A percentile compares a stretch with the other conserved stretches of the same genome.
phyloP scores from a whole-genome alignment of 2,888 invertebrate genomes.

The Exephanes ischioxanthus region DNA sequence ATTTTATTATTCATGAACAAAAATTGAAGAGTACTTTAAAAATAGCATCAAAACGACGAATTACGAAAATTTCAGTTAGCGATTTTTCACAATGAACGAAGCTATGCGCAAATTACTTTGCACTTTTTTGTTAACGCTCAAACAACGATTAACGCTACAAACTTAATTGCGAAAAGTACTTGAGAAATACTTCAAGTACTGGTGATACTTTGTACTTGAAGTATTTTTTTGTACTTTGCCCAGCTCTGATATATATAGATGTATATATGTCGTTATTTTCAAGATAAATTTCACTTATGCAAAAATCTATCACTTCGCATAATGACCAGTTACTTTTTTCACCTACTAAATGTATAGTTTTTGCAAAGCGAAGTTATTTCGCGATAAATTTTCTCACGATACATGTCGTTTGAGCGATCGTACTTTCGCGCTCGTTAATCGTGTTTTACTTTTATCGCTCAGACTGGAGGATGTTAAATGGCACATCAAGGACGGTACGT shows the following conservation, averaged over 20 bases:
- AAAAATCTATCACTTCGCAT: background rate
- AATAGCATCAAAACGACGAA: too few species aligned
- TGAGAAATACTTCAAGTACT: too few species aligned
- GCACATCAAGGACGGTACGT: slow-evolving; percentile 82
- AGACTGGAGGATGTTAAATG: slow-evolving; percentile 83
- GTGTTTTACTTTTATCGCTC: slow-evolving; percentile 9
- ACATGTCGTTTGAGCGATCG: background rate
- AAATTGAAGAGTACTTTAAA: too few species aligned
- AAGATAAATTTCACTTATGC: slow-evolving; percentile 10
- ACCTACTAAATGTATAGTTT: background rate
- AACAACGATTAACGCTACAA: too few species aligned
- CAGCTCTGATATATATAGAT: slow-evolving; percentile 10
- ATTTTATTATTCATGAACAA: too few species aligned
- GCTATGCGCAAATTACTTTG: too few species aligned
- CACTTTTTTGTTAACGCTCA: too few species aligned
- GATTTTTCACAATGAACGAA: too few species aligned
- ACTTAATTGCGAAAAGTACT: too few species aligned
- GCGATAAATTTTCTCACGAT: background rate
- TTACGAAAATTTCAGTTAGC: too few species aligned
- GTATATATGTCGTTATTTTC: slow-evolving; percentile 33
- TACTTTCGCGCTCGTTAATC: background rate
- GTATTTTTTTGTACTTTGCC: too few species aligned
- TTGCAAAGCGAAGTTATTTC: background rate
- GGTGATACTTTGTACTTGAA: too few species aligned
- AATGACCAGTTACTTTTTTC: background rate